Evolutionary conservation across 23 tunicate genomes (phyloP).

Genomic region (Botrylloides violaceus): DNA sequence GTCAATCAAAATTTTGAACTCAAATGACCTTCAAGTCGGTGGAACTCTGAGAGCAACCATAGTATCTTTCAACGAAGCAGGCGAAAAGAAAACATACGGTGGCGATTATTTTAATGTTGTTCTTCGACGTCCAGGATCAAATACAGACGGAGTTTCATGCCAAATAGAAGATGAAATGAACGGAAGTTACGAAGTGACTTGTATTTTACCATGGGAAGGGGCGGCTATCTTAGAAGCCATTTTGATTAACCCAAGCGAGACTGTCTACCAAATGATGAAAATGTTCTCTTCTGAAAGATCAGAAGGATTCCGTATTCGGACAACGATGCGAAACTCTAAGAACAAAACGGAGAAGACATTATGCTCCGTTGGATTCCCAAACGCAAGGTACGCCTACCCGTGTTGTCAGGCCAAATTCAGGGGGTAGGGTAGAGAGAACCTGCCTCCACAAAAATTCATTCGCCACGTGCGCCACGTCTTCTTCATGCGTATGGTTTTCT

Average conservation of each 20-base stretch:
- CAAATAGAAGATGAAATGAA: background rate
- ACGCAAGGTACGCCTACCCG: background rate
- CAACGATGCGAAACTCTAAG: background rate
- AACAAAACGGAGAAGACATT: background rate
- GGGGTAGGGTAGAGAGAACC: no score
- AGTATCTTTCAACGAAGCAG: background rate
- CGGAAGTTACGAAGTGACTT: slow-evolving; percentile 4
- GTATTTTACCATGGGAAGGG: slow-evolving; percentile 6
- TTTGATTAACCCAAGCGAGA: slow-evolving; percentile 9
- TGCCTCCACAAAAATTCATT: no score
- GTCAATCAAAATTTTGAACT: background rate
- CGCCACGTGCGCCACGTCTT: no score
- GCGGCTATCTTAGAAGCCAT: background rate
- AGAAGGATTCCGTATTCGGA: background rate
- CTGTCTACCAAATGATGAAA: background rate
- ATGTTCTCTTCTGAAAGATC: background rate
- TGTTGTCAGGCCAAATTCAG: no score
- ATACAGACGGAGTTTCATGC: slow-evolving; percentile 11
- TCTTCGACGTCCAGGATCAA: background rate
- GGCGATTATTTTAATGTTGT: slow-evolving; percentile 5
- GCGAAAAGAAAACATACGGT: background rate
- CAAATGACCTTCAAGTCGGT: background rate
- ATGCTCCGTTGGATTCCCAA: slow-evolving; percentile 15
- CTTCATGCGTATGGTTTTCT: no score
- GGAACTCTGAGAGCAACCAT: background rate